A percentile compares a stretch with the other conserved stretches of the same genome.
phyloP scores from a whole-genome alignment of 2,797 vertebrate genomes.

The Sternotherus odoratus region DNA sequence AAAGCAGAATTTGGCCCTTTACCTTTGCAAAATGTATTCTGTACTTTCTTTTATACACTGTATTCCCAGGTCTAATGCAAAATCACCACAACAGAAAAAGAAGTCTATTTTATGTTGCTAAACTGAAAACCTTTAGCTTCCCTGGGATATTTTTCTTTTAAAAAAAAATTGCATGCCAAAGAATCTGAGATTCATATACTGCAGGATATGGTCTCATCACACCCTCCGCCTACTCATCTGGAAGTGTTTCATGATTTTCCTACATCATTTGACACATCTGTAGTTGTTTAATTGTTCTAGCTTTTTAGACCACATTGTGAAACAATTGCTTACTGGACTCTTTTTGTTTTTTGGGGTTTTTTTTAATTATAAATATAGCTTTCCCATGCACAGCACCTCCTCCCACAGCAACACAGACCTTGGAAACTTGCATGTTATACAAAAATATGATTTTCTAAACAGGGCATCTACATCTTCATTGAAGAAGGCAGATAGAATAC shows the following conservation, averaged over 20 bases:
- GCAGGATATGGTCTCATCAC: slow-evolving; percentile 75
- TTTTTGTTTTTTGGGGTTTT: slow-evolving; percentile 3
- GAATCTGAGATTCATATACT: slow-evolving; percentile 71
- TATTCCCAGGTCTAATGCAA: slow-evolving; percentile 7
- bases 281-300: slow-evolving; percentile 75
- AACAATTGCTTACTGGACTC: slow-evolving; percentile 69
- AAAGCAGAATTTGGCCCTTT: slow-evolving; percentile 9
- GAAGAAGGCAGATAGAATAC: not conserved
- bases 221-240: slow-evolving; percentile 73
- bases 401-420: slow-evolving; percentile 43
- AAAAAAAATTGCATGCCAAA: slow-evolving; percentile 63
- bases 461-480: slow-evolving; percentile 36
- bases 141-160: slow-evolving; percentile 70
- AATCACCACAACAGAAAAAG: slow-evolving; percentile 31
- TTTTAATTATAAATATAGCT: slow-evolving; percentile 54
- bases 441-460: not conserved
- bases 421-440: slow-evolving; percentile 51
- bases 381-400: slow-evolving; percentile 38
- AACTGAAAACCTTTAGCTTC: slow-evolving; percentile 48
- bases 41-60: not conserved
- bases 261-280: slow-evolving; percentile 76
- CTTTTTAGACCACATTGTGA: slow-evolving; percentile 68
- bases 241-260: slow-evolving; percentile 73
- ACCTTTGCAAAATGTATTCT: not conserved
- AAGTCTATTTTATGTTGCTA: slow-evolving; percentile 32